These are phyloP conservation scores for Sepioteuthis lessoniana DNA, from an alignment of 2,888 invertebrate species.

Conservation along the genomic window DNA sequence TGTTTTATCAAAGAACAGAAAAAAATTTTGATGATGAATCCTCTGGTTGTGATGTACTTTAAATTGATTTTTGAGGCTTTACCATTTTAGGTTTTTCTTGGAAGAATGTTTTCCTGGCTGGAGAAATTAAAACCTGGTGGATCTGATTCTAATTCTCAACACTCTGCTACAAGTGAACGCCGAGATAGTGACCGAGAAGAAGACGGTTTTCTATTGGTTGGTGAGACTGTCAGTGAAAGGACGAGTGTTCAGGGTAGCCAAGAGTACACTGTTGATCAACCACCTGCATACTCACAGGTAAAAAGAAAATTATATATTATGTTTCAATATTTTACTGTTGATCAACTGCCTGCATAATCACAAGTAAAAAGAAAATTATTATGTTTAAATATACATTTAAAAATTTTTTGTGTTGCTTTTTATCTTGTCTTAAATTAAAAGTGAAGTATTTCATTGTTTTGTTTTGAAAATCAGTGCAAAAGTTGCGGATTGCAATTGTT, in stretches of 20 bases:
- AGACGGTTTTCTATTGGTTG: slow-evolving; percentile 42
- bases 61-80: neutral
- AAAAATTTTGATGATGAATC: neutral
- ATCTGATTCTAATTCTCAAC: neutral
- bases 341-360: too few relatives aligned
- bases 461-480: neutral
- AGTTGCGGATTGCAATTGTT: neutral
- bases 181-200: slow-evolving; percentile 11
- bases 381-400: too few relatives aligned
- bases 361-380: too few relatives aligned
- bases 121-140: neutral
- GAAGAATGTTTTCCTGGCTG: slow-evolving; percentile 16
- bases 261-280: neutral
- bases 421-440: too few relatives aligned
- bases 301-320: neutral
- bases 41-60: neutral
- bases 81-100: neutral
- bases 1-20: too few relatives aligned
- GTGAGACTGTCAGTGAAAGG: neutral
- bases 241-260: neutral
- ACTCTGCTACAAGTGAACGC: neutral
- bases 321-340: neutral
- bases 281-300: slow-evolving; percentile 39
- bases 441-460: neutral
- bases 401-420: too few relatives aligned